Base-by-base conservation (phyloP, 2,888 invertebrate genomes). In the Augiades crinisus region DNA sequence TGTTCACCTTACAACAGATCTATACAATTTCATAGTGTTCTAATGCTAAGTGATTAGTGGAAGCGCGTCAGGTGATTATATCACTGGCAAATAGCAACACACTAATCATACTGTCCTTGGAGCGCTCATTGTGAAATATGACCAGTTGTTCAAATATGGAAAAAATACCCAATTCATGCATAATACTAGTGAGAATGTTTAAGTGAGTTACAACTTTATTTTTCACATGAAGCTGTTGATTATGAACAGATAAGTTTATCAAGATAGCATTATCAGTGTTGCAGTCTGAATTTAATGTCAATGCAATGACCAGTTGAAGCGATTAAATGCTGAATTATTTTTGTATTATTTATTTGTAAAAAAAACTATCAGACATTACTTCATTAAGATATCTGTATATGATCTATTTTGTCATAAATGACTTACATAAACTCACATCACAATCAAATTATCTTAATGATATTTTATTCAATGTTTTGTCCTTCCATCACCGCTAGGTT, bases 21-120 rank as follows among this genome's bases (percentile, higher is more conserved):
- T n/a, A 43, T 50, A 31, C 30, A 36, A 51, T 51, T 51, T n/a
- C n/a, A n/a, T n/a, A 62, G 59, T 37, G 44, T 21, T 24, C 8
- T 53, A 31, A 16, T 59, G 63, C 55, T 59, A 67, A 64, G 60
- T 64, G 61, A 65, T 73, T 69, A 68, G 64, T 61, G 53, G 16
- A 27, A 57, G 59, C 54, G 58, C 60, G 61, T 56, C 60, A 63
- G 62, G 64, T 64, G 63, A 64, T 69, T 63, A 65, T 59, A 62
- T 60, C 61, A 61, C 49, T 57, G 53, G 13, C 12, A n/a, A 24
- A 8, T 13, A 47, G 40, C 14, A 10, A 30, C 49, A 49, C 44
- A 37, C 69, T 75, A 75, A 78, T 67, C 61, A 59, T 41, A 36
- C 45, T 57, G 69, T 60, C 79, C 78, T 78, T 75, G 75, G 53